Conservation (phyloP, 2,113 vertebrate genomes). For the Isichthys henryi region DNA sequence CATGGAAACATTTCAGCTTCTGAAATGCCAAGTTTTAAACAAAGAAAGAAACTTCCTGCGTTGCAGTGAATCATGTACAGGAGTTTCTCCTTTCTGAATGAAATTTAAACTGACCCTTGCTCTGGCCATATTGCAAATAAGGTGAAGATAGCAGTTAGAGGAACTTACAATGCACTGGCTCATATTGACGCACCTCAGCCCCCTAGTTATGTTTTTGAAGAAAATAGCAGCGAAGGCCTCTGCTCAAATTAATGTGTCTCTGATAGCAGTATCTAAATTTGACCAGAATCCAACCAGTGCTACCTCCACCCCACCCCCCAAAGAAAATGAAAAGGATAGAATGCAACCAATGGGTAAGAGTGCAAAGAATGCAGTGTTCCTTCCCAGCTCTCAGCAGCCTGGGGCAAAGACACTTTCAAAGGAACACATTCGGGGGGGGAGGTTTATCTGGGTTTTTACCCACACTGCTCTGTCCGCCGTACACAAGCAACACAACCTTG, state of each 20-base stretch:
- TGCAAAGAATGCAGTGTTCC: slow-evolving; percentile 12
- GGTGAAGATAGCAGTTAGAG: slow-evolving; percentile 9
- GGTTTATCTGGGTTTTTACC: slow-evolving; percentile 20
- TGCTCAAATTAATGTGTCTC: background rate
- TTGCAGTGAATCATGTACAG: slow-evolving; percentile 5
- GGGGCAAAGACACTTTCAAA: slow-evolving; percentile 19
- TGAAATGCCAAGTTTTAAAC: background rate
- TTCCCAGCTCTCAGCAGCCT: background rate
- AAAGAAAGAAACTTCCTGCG: background rate
- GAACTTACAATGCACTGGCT: background rate
- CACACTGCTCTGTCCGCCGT: slow-evolving; percentile 8
- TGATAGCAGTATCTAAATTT: background rate
- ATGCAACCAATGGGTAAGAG: background rate
- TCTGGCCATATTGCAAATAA: slow-evolving; percentile 25
- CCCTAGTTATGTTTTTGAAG: background rate
- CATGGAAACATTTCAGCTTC: background rate
- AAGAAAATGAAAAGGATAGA: background rate
- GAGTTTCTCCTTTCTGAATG: slow-evolving; percentile 11
- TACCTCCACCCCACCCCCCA: background rate
- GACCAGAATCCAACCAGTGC: slow-evolving; percentile 1
- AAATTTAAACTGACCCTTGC: slow-evolving; percentile 31
- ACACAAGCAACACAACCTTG: slow-evolving; percentile 10
- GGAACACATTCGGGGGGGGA: slow-evolving; percentile 3
- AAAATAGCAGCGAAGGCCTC: background rate
- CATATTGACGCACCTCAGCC: background rate